Evolutionary conservation across 2,888 invertebrate species (phyloP), one percentile per base, ranked within the genome.

Genomic region (Coelopa pilipes): DNA sequence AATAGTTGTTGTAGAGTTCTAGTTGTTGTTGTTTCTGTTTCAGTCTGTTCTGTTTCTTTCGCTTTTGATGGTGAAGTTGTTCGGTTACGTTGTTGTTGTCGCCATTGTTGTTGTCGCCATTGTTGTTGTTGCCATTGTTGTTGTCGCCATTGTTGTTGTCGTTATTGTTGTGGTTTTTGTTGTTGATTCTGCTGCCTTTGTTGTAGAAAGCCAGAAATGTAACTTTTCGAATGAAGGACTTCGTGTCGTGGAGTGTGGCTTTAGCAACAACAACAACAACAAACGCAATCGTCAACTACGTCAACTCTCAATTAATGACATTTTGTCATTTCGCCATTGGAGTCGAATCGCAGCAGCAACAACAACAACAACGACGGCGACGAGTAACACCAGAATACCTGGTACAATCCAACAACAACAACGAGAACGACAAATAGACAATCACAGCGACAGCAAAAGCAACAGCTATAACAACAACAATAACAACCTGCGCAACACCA

Each of bases 1-100:
- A 11, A 47, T 65, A 47, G 46, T 68, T 68, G 68, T 34, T 68
- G 57, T 34, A 34, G 4, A 34, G 7, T 34, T 34, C 34, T 34
- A 34, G 34, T 34, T 2, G 2, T 34, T 34, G 34, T 34, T 34
- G 34, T 34, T 34, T 2, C 34, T 34, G 2, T 34, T 34, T 2
- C 7, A 4, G 34, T 34, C 7, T 2, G 4, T 34, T 7, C 34
- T 34, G 7, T 7, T 34, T 34, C 7, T 34, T 7, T 34, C 34
- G 4, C 2, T 34, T 34, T 34, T 34, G 34, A 34, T 34, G 34
- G 7, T 63, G 66, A 78, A 78, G 70, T 76, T 75, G 74, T 77
- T 76, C 74, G 78, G 80, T 77, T 80, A 79, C 80, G 80, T 78
- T 81, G 77, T 82, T 81, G 80, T 81, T 81, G 82, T 81, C 19